Evolutionary conservation across 2,888 invertebrate genomes (phyloP), one percentile per base, ranked within the genome.

Genomic region (Antheraea assamensis): DNA sequence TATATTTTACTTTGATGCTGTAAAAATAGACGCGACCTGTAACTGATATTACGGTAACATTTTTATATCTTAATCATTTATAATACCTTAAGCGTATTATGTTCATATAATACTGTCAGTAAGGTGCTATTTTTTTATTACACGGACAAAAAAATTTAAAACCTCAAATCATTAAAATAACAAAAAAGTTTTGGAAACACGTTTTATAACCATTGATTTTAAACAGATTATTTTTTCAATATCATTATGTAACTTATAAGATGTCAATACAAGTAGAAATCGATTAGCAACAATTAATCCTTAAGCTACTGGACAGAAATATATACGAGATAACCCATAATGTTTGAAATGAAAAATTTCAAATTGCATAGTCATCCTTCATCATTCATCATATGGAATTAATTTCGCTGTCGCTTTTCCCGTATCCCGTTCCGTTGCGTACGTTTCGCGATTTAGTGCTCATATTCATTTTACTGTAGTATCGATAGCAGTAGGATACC

Each of bases 361-460:
- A 90, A 92, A 93, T 91, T 90, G 90, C 90, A 89, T 84, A 87
- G 87, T 88, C 91, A 93, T 91, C 92, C 85, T 86, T 92, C 93
- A 92, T 92, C 92, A 91, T 94, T 92, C 93, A 94, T 94, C 93
- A 94, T 90, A 79, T 87, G 88, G 90, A 90, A 93, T 94, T 94
- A 94, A 93, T 93, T 91, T 89, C 84, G 83, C 85, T 83, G 84
- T 83, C 85, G 89, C 86, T 85, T 85, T 85, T 84, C 85, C 83
- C 84, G 81, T 79, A 73, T 85, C 84, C 77, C 87, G 86, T 87
- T 86, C 81, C 87, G 88, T 84, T 85, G 84, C 88, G 86, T 86
- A 85, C 84, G 87, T 89, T 87, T 88, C 89, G 83, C 90, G 88
- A 92, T 92, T 91, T 90, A 90, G 90, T 86, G 90, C 84, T 83